Evolutionary conservation across 2,113 vertebrate genomes (phyloP), one percentile per base, ranked within the genome.

Genomic region (Colius striatus): DNA sequence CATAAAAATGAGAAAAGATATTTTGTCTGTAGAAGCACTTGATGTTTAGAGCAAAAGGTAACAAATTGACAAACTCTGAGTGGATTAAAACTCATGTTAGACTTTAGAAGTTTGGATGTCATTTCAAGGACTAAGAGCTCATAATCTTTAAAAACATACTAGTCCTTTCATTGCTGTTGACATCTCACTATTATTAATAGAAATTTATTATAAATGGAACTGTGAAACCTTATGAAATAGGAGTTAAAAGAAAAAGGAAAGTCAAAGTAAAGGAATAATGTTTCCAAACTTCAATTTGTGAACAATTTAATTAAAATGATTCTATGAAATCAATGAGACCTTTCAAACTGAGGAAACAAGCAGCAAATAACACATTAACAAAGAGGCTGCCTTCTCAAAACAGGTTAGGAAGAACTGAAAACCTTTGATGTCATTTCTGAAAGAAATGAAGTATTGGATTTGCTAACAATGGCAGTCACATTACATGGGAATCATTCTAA

Each of bases 391-490:
- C 26, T 32, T 81, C 89, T 95, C 14, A 91, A 80, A 29, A 6
- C 4, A 51, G 4, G 4, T 88, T 60, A 62, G 67, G 19, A 89
- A 11, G 36, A 74, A 21, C n/a, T 80, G 16, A 43, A 85, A 55
- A 9, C 20, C 23, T 89, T 87, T 78, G 23, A 41, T 74, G 3
- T 47, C 0, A 36, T 84, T 87, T 81, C 19, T 77, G 60, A 84
- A 92, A 61, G 6, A 68, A 80, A 60, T 45, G 1, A 73, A 87
- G 16, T 4, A 23, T 38, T 0, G 0, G 12, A 45, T 66, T 90
- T 83, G 27, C 1, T 72, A 63, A 55, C 22, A 68, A 23, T 36
- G 50, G 6, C 21, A 83, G 11, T 65, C 9, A 61, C 22, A 2
- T 79, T 41, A 41, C 10, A 23, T 8, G 58, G 27, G 54, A 92